Evolutionary conservation across 2,797 vertebrate species (phyloP), one percentile per base, ranked within the genome.

Genomic region (Brachyrhaphis roseni): DNA sequence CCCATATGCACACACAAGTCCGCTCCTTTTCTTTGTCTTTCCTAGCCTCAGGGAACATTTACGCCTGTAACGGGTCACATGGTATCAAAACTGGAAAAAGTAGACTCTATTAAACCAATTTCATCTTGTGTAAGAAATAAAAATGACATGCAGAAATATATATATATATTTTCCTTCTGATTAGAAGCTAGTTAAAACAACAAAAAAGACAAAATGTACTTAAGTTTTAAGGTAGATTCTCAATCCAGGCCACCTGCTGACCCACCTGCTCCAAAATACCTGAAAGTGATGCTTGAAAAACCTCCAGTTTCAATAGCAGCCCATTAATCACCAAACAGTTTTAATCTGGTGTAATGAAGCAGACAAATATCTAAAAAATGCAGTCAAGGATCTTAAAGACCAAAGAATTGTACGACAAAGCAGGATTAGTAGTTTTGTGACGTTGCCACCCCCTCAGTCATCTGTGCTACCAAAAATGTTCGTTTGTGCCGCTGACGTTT

Each of bases 61-160:
- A 3, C 15, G 81, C 84, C 77, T 91, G 90, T 90, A 94, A 91
- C 82, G 43, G 90, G 94, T 92, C 85, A 78, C 82, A 82, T 78
- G 83, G 82, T 86, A 57, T 57, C 28, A 79, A 26, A 55, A 81
- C 77, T 79, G 57, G 80, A 57, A 68, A 84, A 83, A 90, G 80
- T 5, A 76, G 77, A 51, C 81, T 89, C 80, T 78, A 76, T 79
- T 39, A 64, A 88, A 84, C 80, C 55, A 66, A 81, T 46, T 72
- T 47, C 31, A 87, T 72, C 76, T 64, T 2, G 34, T 23, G 26
- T 43, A 83, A 64, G 46, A 86, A 15, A 59, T 28, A 59, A 31
- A 59, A 59, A 13, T 31, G 47, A 73, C 18, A 39, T 26, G 8
- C 39, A 4, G 41, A 82, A 45, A 41, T 34, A 34, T 34, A 45